Base-by-base conservation (phyloP, 2,797 vertebrate species). In the Schizopygopsis malacanthus region DNA sequence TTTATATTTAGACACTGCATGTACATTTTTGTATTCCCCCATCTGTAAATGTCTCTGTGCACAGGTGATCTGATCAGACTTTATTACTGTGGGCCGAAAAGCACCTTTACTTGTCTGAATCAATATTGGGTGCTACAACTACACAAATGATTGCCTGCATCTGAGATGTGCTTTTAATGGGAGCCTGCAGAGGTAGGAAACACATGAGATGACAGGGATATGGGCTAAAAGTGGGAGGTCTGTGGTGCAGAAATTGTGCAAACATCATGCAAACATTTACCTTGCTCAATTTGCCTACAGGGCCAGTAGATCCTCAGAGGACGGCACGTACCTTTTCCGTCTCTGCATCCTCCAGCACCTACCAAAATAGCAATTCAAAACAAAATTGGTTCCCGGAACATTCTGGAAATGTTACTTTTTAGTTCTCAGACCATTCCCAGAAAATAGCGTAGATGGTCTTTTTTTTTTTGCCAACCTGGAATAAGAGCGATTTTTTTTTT, bases 191-290 rank as follows among this genome's bases (percentile, higher is more conserved):
- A 59, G 37, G 20, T 59, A 78, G 52, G 20, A 41, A 41, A 77
- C 75, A 41, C 52, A 41, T n/a, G 33, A 59, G 33, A 6, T 3
- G 1, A 39, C 20, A 78, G 52, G 54, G 22, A 77, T 56, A 37
- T 22, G 50, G 20, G 33, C 50, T 77, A 39, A 39, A 39, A 77
- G 6, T 77, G 11, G 50, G 72, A 18, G 50, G 28, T 56, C 18
- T 77, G 18, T 12, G 20, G 50, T 56, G 33, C 11, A 52, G 33
- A 56, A 77, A 61, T 79, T 79, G 76, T 79, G 22, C 52, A 61
- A 18, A 59, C 76, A 41, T 59, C 37, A n/a, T 78, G 33, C 76
- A 78, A 78, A 61, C 54, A 41, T 61, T 78, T 78, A 78, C 20
- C 37, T 37, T 41, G 13, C 54, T 78, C 54, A 41, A 20, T 61